phyloP scores from a whole-genome alignment of 2,113 vertebrate species.

The Ibidorhyncha struthersii region DNA sequence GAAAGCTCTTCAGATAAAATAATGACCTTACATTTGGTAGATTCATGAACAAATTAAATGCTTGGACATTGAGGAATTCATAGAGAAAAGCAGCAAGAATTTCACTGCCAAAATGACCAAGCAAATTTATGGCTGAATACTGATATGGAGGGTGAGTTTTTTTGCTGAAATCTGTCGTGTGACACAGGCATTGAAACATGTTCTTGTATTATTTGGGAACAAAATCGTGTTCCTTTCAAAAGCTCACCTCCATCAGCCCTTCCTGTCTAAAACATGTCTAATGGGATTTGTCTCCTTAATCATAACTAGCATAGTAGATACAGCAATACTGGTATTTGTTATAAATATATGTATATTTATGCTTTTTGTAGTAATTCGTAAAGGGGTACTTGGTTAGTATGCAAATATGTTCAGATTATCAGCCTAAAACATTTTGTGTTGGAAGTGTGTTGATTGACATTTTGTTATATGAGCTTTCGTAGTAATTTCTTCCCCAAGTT shows the following conservation, averaged over 20 bases:
- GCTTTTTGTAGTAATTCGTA: neutral
- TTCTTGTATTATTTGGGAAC: neutral
- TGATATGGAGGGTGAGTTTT: no score
- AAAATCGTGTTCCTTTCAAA: neutral
- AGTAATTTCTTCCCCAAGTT: neutral
- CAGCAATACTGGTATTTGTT: neutral
- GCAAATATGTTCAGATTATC: neutral
- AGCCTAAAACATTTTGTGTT: neutral
- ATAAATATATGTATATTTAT: neutral
- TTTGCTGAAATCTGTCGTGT: neutral
- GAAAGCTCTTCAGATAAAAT: neutral
- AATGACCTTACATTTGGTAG: neutral
- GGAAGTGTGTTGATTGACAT: neutral
- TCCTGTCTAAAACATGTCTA: neutral
- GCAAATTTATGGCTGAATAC: neutral
- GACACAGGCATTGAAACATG: neutral
- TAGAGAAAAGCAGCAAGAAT: neutral
- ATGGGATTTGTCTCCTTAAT: neutral
- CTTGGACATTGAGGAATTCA: neutral
- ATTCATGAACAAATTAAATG: neutral
- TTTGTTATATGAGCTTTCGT: neutral
- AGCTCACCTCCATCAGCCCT: neutral
- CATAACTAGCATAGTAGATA: neutral
- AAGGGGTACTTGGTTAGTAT: neutral
- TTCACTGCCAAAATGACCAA: neutral